These are phyloP conservation scores for Thermophis baileyi DNA, from an alignment of 2,113 vertebrate genomes.

Conservation along the genomic window DNA sequence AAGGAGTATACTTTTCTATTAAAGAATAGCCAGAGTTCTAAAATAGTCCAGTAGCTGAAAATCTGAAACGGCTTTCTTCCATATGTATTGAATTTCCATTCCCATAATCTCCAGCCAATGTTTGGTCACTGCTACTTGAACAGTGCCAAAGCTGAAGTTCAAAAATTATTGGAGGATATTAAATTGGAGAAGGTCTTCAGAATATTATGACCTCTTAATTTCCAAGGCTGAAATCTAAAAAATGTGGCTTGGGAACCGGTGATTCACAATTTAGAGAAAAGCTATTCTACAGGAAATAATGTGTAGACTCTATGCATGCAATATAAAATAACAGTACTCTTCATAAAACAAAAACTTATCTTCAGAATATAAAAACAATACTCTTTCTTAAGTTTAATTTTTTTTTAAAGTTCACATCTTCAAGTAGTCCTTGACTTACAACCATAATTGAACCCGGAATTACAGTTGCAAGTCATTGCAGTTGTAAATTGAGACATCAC, in stretches of 20 bases:
- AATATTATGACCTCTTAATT: neutral
- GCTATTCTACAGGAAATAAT: neutral
- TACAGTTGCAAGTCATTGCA: neutral
- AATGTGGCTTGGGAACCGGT: neutral
- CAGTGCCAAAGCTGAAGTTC: neutral
- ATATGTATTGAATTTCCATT: neutral
- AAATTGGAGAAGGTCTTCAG: neutral
- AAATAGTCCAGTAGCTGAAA: neutral
- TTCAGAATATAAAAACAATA: neutral
- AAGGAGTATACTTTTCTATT: constrained; percentile 37
- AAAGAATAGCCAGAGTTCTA: constrained; percentile 21
- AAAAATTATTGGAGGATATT: neutral
- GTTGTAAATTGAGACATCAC: neutral
- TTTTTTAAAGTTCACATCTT: neutral
- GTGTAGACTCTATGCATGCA: neutral
- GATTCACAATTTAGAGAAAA: neutral
- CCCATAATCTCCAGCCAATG: neutral
- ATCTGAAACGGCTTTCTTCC: neutral
- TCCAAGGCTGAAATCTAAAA: neutral
- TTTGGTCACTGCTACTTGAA: neutral
- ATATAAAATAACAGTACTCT: neutral
- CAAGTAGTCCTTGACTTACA: neutral
- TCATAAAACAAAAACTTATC: neutral
- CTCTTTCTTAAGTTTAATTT: neutral
- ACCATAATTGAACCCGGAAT: neutral